Base-by-base conservation (phyloP, 2,888 invertebrate species). In the Himalopsyche tibetana region DNA sequence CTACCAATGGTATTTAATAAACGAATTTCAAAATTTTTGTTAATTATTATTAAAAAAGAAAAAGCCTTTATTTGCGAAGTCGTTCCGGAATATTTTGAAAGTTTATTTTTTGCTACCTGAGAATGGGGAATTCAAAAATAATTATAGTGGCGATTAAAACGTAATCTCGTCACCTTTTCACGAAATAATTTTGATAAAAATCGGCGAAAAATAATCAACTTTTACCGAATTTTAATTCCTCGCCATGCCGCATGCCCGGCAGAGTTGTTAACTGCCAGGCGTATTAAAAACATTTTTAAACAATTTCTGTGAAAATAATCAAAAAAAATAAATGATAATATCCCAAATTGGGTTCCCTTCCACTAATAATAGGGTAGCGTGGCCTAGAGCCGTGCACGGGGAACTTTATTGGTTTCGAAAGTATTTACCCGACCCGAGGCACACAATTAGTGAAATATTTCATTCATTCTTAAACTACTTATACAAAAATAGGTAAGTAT, bases 341-440 rank as follows among this genome's bases (percentile, higher is more conserved):
- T 82, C 80, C 85, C 81, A 87, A 87, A 88, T 87, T 87, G 86
- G 83, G 86, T 88, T 87, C 79, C 86, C 84, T 85, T 85, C 83
- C 82, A 84, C 84, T 88, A 88, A 88, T 88, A 86, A 88, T 80
- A 85, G 80, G 87, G 83, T 83, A 56, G 81, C 45, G 82, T 28
- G 55, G 82, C 84, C 63, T 63, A 63, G 19, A 63, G 63, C 63
- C 63, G 17, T 80, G 42, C 38, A 19, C 63, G 63, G 63, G 11
- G 19, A 74, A 19, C 74, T 36, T 36, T 74, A 74, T 74, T 74
- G 74, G 28, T 74, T 74, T 74, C 74, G 12, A 51, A 51, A 51
- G 12, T 51, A 51, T 51, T 4, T 4, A 8, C 51, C 5, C 51
- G 3, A 51, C 15, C 42, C 45, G 45, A 11, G 45, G 2, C 11